Evolutionary conservation across 2,113 vertebrate genomes (phyloP).

Genomic region (Bagarius yarrelli): DNA sequence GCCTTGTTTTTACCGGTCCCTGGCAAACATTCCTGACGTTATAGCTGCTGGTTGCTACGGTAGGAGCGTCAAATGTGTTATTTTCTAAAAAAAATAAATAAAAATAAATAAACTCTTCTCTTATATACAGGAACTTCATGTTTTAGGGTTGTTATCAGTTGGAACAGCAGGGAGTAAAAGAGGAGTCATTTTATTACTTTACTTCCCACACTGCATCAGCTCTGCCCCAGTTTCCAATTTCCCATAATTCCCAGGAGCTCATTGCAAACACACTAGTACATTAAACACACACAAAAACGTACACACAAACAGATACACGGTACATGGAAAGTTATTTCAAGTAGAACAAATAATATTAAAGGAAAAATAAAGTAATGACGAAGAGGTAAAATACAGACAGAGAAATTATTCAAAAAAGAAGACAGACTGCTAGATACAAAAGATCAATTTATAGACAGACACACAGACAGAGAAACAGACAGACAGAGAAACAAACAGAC

Average conservation of each 20-base stretch:
- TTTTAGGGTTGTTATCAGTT: not conserved
- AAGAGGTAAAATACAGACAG: no score
- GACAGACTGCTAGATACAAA: not conserved
- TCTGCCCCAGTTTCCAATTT: conserved; percentile 46
- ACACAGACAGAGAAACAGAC: not conserved
- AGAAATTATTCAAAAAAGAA: no score
- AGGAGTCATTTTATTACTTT: conserved; percentile 10
- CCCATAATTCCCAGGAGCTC: conserved; percentile 13
- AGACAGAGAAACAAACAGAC: no score
- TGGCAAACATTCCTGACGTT: not conserved
- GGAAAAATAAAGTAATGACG: not conserved
- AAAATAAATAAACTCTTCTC: no score
- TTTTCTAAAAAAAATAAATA: no score
- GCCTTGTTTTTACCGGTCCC: not conserved
- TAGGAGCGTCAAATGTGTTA: no score
- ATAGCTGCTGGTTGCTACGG: not conserved
- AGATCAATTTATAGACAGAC: no score
- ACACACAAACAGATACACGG: not conserved
- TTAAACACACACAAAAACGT: not conserved
- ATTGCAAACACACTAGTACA: not conserved
- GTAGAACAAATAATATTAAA: no score
- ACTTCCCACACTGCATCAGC: conserved; percentile 14
- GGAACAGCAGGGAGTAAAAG: not conserved
- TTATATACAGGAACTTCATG: no score
- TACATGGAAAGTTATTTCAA: not conserved